These are phyloP conservation scores for Huso huso DNA, from an alignment of 2,797 vertebrate species.

Conservation along the genomic window DNA sequence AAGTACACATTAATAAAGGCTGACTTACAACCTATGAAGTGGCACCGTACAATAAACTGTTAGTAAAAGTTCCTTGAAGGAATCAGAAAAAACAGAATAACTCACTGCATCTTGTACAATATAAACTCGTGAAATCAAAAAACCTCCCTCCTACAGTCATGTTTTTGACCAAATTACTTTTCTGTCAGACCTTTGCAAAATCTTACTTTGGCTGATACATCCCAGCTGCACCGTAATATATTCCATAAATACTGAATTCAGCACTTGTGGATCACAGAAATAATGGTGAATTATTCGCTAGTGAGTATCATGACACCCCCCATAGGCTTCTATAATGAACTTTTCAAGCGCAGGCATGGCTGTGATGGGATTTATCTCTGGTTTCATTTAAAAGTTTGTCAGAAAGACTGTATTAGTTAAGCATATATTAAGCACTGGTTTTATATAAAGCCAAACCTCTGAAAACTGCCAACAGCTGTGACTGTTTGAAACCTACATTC, in stretches of 20 bases:
- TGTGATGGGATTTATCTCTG: constrained; percentile 16
- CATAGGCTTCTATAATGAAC: constrained; percentile 42
- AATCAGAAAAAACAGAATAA: too few relatives aligned
- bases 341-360: constrained; percentile 38
- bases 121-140: not conserved
- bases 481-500: not conserved
- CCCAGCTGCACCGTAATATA: constrained; percentile 49
- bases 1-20: too few relatives aligned
- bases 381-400: constrained; percentile 14
- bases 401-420: too few relatives aligned
- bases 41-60: too few relatives aligned
- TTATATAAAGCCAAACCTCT: not conserved
- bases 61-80: too few relatives aligned
- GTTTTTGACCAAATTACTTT: constrained; percentile 26
- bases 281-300: constrained; percentile 48
- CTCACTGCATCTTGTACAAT: too few relatives aligned
- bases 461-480: not conserved
- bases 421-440: too few relatives aligned
- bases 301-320: constrained; percentile 30
- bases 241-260: constrained; percentile 23
- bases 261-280: constrained; percentile 26
- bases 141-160: not conserved
- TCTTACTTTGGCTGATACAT: constrained; percentile 46
- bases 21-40: too few relatives aligned
- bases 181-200: constrained; percentile 49